Conservation (phyloP, 1,140 invertebrate genomes). For the Drosophila pachea region DNA sequence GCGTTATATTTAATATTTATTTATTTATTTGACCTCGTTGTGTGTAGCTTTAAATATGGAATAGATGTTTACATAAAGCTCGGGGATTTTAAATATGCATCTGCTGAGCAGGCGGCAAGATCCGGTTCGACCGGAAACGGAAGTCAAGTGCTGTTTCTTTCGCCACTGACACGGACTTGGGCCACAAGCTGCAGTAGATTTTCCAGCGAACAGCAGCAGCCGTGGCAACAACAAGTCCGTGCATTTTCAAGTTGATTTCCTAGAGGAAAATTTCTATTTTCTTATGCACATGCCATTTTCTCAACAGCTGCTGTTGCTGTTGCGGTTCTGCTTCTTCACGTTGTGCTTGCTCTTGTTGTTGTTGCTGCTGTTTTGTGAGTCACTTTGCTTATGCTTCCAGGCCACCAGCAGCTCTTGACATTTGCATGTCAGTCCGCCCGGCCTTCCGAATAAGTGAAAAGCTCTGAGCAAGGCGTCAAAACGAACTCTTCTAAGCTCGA, state of each 20-base stretch:
- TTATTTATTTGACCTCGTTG: constrained; percentile 53
- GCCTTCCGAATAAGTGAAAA: constrained; percentile 59
- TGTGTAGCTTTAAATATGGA: constrained; percentile 56
- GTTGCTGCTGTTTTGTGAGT: constrained; percentile 18
- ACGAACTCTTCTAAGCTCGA: constrained; percentile 15
- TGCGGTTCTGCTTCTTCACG: constrained; percentile 9
- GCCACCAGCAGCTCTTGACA: constrained; percentile 57
- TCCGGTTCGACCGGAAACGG: constrained; percentile 54
- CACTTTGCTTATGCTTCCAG: constrained; percentile 54
- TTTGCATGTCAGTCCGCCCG: constrained; percentile 64
- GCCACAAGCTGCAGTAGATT: constrained; percentile 57
- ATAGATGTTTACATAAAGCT: constrained; percentile 61
- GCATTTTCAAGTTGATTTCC: constrained; percentile 73
- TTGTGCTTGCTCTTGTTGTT: constrained; percentile 10
- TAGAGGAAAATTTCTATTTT: constrained; percentile 66
- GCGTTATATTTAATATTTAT: constrained; percentile 57
- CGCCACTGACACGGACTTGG: constrained; percentile 39
- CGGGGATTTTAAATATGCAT: constrained; percentile 47
- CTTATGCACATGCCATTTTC: constrained; percentile 62
- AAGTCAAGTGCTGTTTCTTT: constrained; percentile 60
- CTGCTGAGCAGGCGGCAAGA: constrained; percentile 6
- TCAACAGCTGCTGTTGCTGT: constrained; percentile 55
- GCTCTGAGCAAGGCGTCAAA: constrained; percentile 45
- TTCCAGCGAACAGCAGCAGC: constrained; percentile 17
- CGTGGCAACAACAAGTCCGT: constrained; percentile 39